These are phyloP conservation scores for Andrena cerasifolii DNA, from an alignment of 1,140 invertebrate species.

Conservation along the genomic window DNA sequence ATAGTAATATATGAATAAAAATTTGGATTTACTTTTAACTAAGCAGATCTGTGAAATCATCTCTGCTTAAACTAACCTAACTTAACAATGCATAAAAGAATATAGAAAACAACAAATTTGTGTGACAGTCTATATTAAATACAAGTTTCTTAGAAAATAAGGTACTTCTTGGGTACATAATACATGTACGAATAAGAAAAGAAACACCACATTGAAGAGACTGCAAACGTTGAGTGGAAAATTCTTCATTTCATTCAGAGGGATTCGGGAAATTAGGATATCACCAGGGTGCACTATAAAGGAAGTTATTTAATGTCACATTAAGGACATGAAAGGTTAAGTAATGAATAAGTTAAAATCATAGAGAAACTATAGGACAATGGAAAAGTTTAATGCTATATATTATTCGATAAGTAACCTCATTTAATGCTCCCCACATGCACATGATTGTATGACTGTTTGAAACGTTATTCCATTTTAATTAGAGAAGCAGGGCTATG, in stretches of 20 bases:
- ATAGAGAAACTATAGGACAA: no score
- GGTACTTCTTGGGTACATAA: neutral
- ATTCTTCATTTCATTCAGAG: neutral
- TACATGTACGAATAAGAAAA: neutral
- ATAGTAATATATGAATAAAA: neutral
- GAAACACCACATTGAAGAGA: neutral
- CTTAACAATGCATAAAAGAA: neutral
- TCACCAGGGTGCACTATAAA: neutral
- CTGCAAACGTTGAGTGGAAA: neutral
- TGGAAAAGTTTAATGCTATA: neutral
- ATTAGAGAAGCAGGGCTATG: neutral
- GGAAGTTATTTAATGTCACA: neutral
- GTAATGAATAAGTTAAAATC: neutral
- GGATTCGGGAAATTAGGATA: conserved; percentile 1
- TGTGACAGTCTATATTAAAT: neutral
- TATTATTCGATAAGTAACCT: neutral
- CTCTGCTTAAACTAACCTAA: no score
- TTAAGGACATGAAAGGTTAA: neutral
- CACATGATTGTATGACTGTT: neutral
- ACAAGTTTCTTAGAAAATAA: neutral
- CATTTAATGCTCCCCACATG: neutral
- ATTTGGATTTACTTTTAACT: neutral
- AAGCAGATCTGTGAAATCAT: no score
- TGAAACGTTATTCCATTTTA: neutral
- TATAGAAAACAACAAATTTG: neutral